phyloP scores from a whole-genome alignment of 2,888 invertebrate species.

The Rhagonycha fulva region DNA sequence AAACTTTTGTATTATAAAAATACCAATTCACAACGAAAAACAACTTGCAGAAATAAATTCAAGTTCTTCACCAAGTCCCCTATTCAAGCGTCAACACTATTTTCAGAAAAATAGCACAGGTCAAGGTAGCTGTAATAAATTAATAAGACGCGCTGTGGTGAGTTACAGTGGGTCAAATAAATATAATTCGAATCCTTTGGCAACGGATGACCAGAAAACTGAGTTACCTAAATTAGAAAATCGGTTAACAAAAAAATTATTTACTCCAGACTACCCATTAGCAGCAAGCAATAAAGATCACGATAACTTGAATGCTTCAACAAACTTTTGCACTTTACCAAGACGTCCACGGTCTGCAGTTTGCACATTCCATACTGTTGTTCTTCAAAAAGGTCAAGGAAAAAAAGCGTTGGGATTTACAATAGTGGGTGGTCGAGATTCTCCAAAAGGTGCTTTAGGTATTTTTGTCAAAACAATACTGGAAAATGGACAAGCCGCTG shows the following conservation, averaged over 20 bases:
- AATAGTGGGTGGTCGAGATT: constrained; percentile 85
- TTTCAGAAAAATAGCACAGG: constrained; percentile 67
- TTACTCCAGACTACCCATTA: constrained; percentile 8
- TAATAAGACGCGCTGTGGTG: constrained; percentile 61
- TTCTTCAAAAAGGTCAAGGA: constrained; percentile 79
- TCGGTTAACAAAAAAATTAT: background rate
- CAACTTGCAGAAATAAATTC: constrained; percentile 26
- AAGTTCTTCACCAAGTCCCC: constrained; percentile 39
- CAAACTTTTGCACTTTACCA: constrained; percentile 74
- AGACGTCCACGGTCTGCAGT: constrained; percentile 70
- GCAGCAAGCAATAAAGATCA: constrained; percentile 10
- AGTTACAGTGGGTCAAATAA: constrained; percentile 59
- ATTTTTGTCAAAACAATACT: constrained; percentile 87
- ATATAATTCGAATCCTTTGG: constrained; percentile 45
- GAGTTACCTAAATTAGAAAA: background rate
- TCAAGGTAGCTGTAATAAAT: constrained; percentile 64
- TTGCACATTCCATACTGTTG: constrained; percentile 73
- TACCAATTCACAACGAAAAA: constrained; percentile 14
- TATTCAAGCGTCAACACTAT: constrained; percentile 57
- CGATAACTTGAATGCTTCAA: constrained; percentile 53
- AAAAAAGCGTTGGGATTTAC: constrained; percentile 88
- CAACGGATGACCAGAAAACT: constrained; percentile 33
- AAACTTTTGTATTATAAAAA: constrained; percentile 61
- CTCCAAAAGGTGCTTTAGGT: constrained; percentile 81
- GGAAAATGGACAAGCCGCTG: constrained; percentile 80